Evolutionary conservation across 2,797 vertebrate genomes (phyloP), one percentile per base, ranked within the genome.

Genomic region (Sphaeramia orbicularis): DNA sequence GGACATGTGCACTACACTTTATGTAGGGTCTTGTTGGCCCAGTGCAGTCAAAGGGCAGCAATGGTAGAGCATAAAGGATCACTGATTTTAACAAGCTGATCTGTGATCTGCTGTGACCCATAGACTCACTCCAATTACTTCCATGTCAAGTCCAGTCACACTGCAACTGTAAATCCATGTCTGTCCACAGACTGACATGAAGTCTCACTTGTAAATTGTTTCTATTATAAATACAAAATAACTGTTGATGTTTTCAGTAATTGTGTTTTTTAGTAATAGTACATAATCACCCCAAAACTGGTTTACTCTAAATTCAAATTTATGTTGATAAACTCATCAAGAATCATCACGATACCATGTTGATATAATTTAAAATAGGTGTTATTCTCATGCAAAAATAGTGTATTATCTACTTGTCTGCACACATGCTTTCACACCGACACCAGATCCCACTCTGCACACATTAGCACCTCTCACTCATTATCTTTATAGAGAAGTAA

Each of bases 41-140:
- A 38, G 41, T 2, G 19, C 30, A 59, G 66, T 80, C 71, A 78
- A 47, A 76, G 69, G 76, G 50, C 64, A 57, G 36, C 6, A 78
- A 69, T 68, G 61, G 54, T 40, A 37, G 32, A 38, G 36, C 38
- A 79, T 75, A 65, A 76, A 74, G 80, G 76, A 80, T 86, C 71
- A 76, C 52, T 72, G 66, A 41, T 59, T 79, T 76, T 81, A 73
- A 81, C 59, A 67, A 60, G 77, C 41, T 75, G 76, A 89, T 87
- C 74, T 80, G 78, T 37, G 57, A 78, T 71, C 66, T 44, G 65
- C 70, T 50, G 50, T 71, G 72, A 81, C 81, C 70, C 69, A 54
- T 27, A 52, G 72, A 80, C 78, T 78, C 57, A 61, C 74, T 78
- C 57, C 71, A 81, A 85, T 88, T 89, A 84, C 47, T 56, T 48